Conservation (phyloP, 1,140 invertebrate species). For the Psix sp. region DNA sequence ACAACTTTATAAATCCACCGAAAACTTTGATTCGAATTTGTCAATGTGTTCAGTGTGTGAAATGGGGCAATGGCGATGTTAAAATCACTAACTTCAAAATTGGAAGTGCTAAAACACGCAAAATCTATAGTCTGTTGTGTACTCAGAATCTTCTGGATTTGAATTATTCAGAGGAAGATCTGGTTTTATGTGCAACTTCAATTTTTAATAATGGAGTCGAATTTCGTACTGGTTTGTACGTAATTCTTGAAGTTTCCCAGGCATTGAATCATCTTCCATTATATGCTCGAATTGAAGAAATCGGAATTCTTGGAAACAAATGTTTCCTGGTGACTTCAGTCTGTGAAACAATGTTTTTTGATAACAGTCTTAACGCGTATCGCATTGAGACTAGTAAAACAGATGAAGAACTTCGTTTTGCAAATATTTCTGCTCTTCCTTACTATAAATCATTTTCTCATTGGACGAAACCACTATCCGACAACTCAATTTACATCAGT, state of each 20-base stretch:
- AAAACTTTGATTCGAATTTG: slow-evolving; percentile 35
- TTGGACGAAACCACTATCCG: slow-evolving; percentile 13
- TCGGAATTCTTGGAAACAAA: neutral
- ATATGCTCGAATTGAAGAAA: neutral
- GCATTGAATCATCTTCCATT: neutral
- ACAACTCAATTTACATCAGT: neutral
- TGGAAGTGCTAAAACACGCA: neutral
- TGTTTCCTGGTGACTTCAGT: neutral
- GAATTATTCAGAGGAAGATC: neutral
- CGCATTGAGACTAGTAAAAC: neutral
- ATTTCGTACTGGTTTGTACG: slow-evolving; percentile 14
- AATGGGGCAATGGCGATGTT: slow-evolving; percentile 23
- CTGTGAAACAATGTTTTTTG: neutral
- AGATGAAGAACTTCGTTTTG: slow-evolving; percentile 5
- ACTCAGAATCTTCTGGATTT: neutral
- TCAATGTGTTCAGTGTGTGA: slow-evolving; percentile 21
- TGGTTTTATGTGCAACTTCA: neutral
- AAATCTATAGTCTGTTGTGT: neutral
- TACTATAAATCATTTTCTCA: slow-evolving; percentile 16
- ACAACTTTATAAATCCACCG: slow-evolving; percentile 33
- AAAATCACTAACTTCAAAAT: slow-evolving; percentile 5
- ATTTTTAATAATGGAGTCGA: slow-evolving; percentile 16
- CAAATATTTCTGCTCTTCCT: slow-evolving; percentile 6
- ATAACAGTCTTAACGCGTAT: neutral
- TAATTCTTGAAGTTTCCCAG: neutral